Base-by-base conservation (phyloP, 2,113 vertebrate species). In the Anguilla rostrata region DNA sequence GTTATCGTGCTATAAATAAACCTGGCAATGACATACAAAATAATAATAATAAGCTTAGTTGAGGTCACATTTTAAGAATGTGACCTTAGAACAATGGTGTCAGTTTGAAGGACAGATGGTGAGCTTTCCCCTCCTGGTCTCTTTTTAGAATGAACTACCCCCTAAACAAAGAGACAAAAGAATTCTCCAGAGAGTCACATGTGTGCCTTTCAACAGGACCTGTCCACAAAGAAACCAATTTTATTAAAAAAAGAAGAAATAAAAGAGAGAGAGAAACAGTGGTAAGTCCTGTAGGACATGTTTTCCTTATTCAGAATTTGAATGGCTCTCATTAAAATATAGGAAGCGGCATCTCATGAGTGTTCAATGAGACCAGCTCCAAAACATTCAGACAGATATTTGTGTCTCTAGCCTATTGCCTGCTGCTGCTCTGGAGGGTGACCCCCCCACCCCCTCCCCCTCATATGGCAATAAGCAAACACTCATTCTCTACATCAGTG, bases 101-200 rank as follows among this genome's bases (percentile, higher is more conserved):
- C 66, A 88, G 22, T 78, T 90, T 85, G 92, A 94, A 88, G 90
- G 91, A 91, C 93, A 93, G 92, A 94, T 93, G 94, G 93, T 89
- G 88, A 89, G 89, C 86, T 86, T 81, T 88, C 20, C 26, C 26
- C 6, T 82, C 14, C 5, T 53, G 81, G 1, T 82, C 46, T 43
- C n/a, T 2, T 14, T 82, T 26, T 43, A 82, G 16, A 39, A 53
- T 82, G n/a, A 49, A 89, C 86, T 88, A 86, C 87, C 82, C 83
- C 39, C 85, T 88, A 14, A 82, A 60, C 85, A 29, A 43, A 43
- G 56, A 46, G 49, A 85, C 63, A 75, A 78, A 75, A 56, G 87
- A 88, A 90, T 87, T 86, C 87, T 90, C 16, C n/a, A 56, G 20
- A 46, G 15, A 49, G 18, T 53, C 43, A 56, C 81, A 53, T 82